Base-by-base conservation (phyloP, 2,113 vertebrate species). In the Spermophilus dauricus region DNA sequence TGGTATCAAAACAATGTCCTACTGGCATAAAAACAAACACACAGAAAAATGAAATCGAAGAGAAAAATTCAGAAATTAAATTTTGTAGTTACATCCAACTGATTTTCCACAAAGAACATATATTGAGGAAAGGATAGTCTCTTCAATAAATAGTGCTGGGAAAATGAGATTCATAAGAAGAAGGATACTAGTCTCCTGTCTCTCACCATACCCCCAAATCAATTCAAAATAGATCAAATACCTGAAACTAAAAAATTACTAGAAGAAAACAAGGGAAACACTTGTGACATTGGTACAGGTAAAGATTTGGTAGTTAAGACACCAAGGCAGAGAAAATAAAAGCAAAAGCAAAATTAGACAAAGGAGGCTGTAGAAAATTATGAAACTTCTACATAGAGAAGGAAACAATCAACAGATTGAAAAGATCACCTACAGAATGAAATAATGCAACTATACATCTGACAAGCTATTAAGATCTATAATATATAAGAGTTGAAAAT, bases 31-130 rank as follows among this genome's bases (percentile, higher is more conserved):
- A n/a, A n/a, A n/a, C 16, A 70, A 18, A n/a, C 14, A n/a, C 32
- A 70, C 3, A n/a, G 7, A 70, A 17, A 34, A 70, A 11, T 70
- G 84, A 8, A 12, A n/a, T 13, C 28, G 34, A 69, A 51, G 34
- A 24, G 34, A 42, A 69, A 70, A 70, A 70, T 26, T 30, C 12
- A 86, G 48, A 70, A 86, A 70, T 93, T n/a, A 56, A 69, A 26
- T 37, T 37, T 70, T n/a, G 2, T 78, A 42, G 45, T 45, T 78
- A 86, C 63, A 78, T 51, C 1, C 84, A 70, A 30, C 32, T 53
- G 37, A 87, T 87, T 86, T 80, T 87, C 63, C 70, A 70, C 58
- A 93, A 93, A 28, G 30, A 32, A n/a, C n/a, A 45, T 80, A 61
- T 61, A 56, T n/a, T 37, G 30, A 42, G 26, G 13, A 77, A 53